phyloP scores from a whole-genome alignment of 2,113 vertebrate species.

The Girardinichthys multiradiatus region DNA sequence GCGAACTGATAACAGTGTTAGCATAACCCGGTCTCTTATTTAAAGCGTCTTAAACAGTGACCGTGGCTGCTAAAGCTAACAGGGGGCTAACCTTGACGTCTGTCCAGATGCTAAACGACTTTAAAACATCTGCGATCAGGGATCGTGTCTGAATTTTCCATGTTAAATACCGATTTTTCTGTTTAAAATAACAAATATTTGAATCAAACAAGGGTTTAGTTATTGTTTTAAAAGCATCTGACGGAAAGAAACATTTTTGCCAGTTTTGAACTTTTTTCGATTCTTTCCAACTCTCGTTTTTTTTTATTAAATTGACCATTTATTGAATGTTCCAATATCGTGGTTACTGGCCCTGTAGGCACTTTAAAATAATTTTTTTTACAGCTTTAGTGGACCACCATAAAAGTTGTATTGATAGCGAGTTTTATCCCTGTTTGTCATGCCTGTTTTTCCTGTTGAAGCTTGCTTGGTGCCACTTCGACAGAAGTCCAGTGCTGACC shows the following conservation, averaged over 20 bases:
- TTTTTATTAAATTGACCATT: not conserved
- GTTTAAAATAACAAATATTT: not conserved
- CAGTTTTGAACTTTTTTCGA: not conserved
- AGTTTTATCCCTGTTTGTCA: not conserved
- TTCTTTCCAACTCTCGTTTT: not conserved
- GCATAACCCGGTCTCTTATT: not conserved
- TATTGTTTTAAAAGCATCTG: not conserved
- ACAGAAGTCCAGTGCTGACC: conserved; percentile 50
- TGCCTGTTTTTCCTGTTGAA: conserved; percentile 26
- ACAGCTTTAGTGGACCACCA: not conserved
- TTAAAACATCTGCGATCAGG: too few relatives aligned
- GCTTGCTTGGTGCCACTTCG: conserved; percentile 49
- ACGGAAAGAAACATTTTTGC: too few relatives aligned
- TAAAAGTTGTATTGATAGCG: not conserved
- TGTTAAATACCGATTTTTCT: not conserved
- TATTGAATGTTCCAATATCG: too few relatives aligned
- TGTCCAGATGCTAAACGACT: not conserved
- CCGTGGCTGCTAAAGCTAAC: conserved; percentile 17
- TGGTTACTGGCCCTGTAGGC: too few relatives aligned
- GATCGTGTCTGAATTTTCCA: not conserved
- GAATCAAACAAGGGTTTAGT: not conserved
- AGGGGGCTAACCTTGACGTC: conserved; percentile 52
- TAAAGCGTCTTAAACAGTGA: not conserved
- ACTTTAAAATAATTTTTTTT: not conserved
- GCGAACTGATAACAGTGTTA: accelerated